Conservation (phyloP, 1,140 invertebrate genomes). For the Sitodiplosis mosellana region DNA sequence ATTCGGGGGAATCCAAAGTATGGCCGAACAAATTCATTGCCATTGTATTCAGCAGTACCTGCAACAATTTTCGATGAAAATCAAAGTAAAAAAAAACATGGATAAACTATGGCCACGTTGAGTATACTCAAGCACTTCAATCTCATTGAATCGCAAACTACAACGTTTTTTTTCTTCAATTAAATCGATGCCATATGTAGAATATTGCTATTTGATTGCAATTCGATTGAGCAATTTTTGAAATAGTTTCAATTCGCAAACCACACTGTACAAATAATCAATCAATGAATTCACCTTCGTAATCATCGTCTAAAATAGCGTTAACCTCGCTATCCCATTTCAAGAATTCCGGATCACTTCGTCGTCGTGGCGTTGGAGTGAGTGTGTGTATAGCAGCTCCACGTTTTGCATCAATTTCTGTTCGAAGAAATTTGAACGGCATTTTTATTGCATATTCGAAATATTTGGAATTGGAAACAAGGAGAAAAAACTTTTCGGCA, state of each 20-base stretch:
- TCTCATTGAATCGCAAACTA: too few relatives aligned
- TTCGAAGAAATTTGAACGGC: neutral
- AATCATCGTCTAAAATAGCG: conserved; percentile 1
- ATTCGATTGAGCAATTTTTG: too few relatives aligned
- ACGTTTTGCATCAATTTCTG: too few relatives aligned
- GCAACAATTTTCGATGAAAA: neutral
- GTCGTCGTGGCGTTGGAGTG: conserved; percentile 33
- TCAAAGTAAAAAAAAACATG: too few relatives aligned
- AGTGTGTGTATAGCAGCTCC: conserved; percentile 7
- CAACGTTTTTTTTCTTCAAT: too few relatives aligned
- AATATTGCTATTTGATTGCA: neutral
- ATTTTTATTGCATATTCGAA: neutral
- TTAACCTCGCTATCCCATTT: conserved; percentile 8
- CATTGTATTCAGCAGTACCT: neutral
- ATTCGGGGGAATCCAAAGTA: conserved; percentile 24
- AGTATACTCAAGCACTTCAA: too few relatives aligned
- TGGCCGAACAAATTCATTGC: neutral
- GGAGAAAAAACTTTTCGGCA: too few relatives aligned
- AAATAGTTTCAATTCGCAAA: neutral
- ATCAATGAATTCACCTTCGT: conserved; percentile 1
- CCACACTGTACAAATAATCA: neutral
- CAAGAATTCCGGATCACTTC: conserved; percentile 23
- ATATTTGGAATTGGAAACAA: too few relatives aligned
- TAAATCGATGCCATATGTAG: neutral
- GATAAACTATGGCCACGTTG: too few relatives aligned